Evolutionary conservation across 2,888 invertebrate species (phyloP), one percentile per base, ranked within the genome.

Genomic region (Dryocosmus kuriphilus): DNA sequence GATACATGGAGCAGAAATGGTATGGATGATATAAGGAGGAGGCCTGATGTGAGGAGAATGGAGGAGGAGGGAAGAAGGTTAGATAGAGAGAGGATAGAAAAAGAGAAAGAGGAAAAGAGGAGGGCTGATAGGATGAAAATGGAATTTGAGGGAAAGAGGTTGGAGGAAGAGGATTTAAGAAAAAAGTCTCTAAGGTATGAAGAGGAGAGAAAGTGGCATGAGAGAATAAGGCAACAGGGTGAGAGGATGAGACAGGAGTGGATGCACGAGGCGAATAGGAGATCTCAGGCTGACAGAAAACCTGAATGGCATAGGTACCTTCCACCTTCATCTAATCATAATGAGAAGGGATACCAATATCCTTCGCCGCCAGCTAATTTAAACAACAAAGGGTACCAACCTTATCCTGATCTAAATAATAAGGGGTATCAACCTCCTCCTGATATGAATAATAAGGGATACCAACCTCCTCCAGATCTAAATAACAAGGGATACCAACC

Each of bases 91-190:
- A 41, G 22, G 75, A 51, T 60, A 76, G 22, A 76, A 35, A 80
- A 84, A 79, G 79, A 81, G 74, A 32, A 77, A 71, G 38, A 83
- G 80, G 61, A 85, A 85, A 86, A 62, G 81, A 84, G 67, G 9
- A 67, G 67, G 19, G 24, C 19, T 46, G 86, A 86, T 65, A 35
- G 62, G 22, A 81, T 84, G 30, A 81, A 82, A 35, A 65, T 38
- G 32, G 84, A 87, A 65, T 46, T 35, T 30, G 55, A 57, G 19
- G 76, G 57, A 46, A 73, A 55, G 14, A 38, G 51, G 32, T 7
- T 57, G 27, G 73, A 65, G 32, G 57, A 73, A 19, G 77, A 41
- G 8, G 73, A 76, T 35, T 30, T 32, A 11, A 38, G 76, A 71
- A 57, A 73, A 46, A 51, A 32, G 41, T 82, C 79, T 55, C 77